Evolutionary conservation across 2,888 invertebrate genomes (phyloP).

Genomic region (Cataglyphis altisquamis): DNA sequence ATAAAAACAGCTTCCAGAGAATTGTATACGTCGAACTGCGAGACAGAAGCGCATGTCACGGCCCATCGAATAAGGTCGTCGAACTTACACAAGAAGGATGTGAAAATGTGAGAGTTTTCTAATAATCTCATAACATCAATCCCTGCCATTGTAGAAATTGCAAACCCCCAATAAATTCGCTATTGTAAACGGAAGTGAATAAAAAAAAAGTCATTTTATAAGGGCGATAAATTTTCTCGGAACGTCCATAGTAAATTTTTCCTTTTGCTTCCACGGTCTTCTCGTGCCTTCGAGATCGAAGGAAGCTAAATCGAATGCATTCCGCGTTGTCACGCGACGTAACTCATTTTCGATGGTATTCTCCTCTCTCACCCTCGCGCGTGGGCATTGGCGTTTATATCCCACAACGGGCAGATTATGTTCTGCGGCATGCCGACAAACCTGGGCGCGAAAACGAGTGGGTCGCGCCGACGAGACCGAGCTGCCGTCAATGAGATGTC

Average conservation of each 20-base stretch:
- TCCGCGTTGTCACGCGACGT: constrained; percentile 25
- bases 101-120: constrained; percentile 10
- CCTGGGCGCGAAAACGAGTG: constrained; percentile 58
- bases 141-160: neutral
- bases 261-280: neutral
- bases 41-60: neutral
- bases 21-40: constrained; percentile 1
- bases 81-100: neutral
- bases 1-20: constrained; percentile 7
- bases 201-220: neutral
- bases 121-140: constrained; percentile 3
- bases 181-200: neutral
- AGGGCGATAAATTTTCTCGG: neutral
- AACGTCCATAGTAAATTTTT: constrained; percentile 13
- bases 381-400: constrained; percentile 52
- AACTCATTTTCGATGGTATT: constrained; percentile 50
- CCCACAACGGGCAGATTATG: constrained; percentile 44
- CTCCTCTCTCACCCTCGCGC: constrained; percentile 46
- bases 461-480: constrained; percentile 50
- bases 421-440: constrained; percentile 48
- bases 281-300: neutral
- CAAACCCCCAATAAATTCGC: neutral
- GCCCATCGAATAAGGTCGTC: neutral
- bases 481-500: constrained; percentile 70
- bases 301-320: constrained; percentile 41